Evolutionary conservation across 2,797 vertebrate species (phyloP).

Genomic region (Sebastes matsubarae): DNA sequence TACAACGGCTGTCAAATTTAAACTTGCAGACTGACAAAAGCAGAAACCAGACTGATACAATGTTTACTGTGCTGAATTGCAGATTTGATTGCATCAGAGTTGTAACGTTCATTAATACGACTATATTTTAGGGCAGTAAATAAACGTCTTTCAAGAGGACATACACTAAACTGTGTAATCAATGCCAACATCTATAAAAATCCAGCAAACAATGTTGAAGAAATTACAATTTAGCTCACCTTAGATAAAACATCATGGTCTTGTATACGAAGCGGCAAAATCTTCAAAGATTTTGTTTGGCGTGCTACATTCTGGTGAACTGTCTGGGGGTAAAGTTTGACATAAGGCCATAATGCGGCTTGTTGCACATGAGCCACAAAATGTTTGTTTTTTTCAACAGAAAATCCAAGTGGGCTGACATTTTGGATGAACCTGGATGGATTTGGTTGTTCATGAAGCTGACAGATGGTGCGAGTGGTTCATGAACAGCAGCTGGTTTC

Average conservation of each 20-base stretch:
- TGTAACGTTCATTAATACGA: not conserved
- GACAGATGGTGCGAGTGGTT: not conserved
- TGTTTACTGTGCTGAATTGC: not conserved
- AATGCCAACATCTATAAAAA: not conserved
- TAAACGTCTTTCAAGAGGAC: not conserved
- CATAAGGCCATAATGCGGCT: not conserved
- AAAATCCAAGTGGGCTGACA: not conserved
- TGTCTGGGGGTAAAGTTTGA: not conserved
- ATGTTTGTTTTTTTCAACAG: not conserved
- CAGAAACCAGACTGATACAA: not conserved
- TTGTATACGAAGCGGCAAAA: not conserved
- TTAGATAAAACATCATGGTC: not conserved
- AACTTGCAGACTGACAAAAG: not conserved
- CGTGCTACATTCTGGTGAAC: not conserved
- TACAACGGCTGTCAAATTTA: not conserved
- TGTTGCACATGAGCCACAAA: not conserved
- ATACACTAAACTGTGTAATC: not conserved
- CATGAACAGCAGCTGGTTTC: not conserved
- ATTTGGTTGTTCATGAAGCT: not conserved
- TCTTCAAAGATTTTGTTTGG: not conserved
- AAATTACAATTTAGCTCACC: not conserved
- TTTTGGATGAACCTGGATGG: not conserved
- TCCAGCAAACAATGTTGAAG: not conserved
- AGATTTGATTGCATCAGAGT: not conserved
- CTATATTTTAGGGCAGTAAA: not conserved